Base-by-base conservation (phyloP, 2,797 vertebrate genomes). In the Antennarius maculatus region DNA sequence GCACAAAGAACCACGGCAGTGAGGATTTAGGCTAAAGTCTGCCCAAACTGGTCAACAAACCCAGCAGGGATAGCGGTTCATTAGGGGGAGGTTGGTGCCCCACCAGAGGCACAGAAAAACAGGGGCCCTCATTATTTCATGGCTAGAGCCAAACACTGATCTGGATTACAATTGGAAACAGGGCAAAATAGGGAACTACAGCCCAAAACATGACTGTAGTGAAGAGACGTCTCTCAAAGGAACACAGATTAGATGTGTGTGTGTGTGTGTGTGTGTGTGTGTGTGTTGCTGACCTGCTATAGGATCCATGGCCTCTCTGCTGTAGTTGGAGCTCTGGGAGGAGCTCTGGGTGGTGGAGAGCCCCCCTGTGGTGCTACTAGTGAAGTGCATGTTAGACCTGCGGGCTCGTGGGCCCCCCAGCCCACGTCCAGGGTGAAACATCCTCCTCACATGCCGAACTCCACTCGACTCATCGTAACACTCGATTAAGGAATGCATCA, bases 371-470 rank as follows among this genome's bases (percentile, higher is more conserved):
- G 97, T 96, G 93, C 94, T 98, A 95, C 93, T 98, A 91, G 97
- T 99, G 96, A 99, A 99, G 95, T 99, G 97, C 97, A 99, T 98
- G 96, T 99, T 99, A 86, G 97, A 98, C 91, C 97, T 94, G 78
- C 97, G 96, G 51, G 96, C 97, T 63, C 97, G 94, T 13, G 97
- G 96, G 58, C 97, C 97, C 58, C 97, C 97, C 65, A 99, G 83
- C 16, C 97, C 97, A 31, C 97, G 95, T 23, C 97, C 96, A 4
- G 97, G 97, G 90, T 99, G 97, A 89, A 99, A 99, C 97, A 99
- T 98, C 93, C 97, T 95, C 93, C 97, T 95, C 89, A 99, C 97
- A 17, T 99, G 97, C 85, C 97, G 96, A 88, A 98, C 97, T 31
- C 97, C 97, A 67, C 97, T 99, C 88, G 96, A 99, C 94, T 99